Evolutionary conservation across 2,888 invertebrate species (phyloP), one percentile per base, ranked within the genome.

Genomic region (Pheosia tremula): DNA sequence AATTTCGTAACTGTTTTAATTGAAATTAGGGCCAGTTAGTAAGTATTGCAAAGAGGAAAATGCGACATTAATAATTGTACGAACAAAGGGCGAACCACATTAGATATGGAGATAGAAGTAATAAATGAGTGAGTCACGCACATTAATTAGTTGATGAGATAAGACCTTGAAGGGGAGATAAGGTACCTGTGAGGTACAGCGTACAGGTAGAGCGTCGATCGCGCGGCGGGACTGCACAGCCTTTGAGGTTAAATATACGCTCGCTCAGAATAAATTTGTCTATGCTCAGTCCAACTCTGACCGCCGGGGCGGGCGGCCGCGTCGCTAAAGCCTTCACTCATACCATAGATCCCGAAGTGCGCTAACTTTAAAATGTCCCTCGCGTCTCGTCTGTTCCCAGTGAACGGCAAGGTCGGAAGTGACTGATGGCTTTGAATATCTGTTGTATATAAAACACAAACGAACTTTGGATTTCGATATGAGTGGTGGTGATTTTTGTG

Each of bases 311-410:
- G 71, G 60, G 67, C 69, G 80, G 82, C 73, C 70, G 82, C 71
- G 77, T 78, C 71, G 70, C 63, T 56, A 67, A 66, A 41, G 54
- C 68, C 67, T 67, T 64, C 71, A 63, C 74, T 67, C 66, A 64
- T 68, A 69, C 76, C 71, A 63, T 66, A 78, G 68, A 62, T 74
- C 78, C 68, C 79, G 79, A 78, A 77, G 80, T 82, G 85, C 77
- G 81, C 72, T 75, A 88, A 90, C 86, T 90, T 88, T 86, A 88
- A 86, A 87, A 91, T 91, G 90, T 75, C 82, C 72, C 74, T 64
- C 71, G 76, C 71, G 70, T 74, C 67, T 75, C 78, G 68, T 69
- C 71, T 70, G 72, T 69, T 77, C 68, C 63, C 62, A 76, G 82
- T 85, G 85, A 79, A 79, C 72, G 73, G 72, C 75, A 79, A 74